A percentile compares a stretch with the other conserved stretches of the same genome.
Evolutionary conservation across 2,888 invertebrate genomes (phyloP).

Genomic region (Eilema depressum): DNA sequence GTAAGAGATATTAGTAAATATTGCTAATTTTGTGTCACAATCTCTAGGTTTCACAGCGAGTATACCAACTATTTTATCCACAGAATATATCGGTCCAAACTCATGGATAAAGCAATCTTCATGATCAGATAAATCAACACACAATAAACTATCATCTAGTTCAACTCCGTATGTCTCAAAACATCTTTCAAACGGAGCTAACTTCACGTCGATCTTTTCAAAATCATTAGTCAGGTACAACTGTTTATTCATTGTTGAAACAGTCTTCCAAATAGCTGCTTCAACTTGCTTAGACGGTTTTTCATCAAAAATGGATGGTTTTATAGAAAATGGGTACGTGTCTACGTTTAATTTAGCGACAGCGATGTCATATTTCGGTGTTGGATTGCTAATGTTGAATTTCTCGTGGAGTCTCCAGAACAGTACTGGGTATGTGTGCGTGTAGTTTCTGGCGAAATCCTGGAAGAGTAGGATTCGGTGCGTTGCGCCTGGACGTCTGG

Average conservation of each 20-base stretch:
- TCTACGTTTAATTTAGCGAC: slow-evolving; percentile 72
- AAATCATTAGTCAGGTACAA: slow-evolving; percentile 75
- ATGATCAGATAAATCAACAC: slow-evolving; percentile 68
- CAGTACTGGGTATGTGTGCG: slow-evolving; percentile 68
- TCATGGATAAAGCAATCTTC: slow-evolving; percentile 76
- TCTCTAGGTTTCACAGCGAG: slow-evolving; percentile 68
- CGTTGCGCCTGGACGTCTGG: slow-evolving; percentile 54
- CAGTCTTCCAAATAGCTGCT: slow-evolving; percentile 76
- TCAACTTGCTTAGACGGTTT: slow-evolving; percentile 41
- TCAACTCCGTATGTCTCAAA: slow-evolving; percentile 67
- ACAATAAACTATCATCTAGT: slow-evolving; percentile 68
- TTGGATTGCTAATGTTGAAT: slow-evolving; percentile 58
- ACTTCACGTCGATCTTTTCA: slow-evolving; percentile 56
- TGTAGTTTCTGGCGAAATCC: slow-evolving; percentile 67
- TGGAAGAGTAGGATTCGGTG: slow-evolving; percentile 71
- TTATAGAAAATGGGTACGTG: slow-evolving; percentile 53
- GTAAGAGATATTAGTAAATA: slow-evolving; percentile 63
- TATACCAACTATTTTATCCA: slow-evolving; percentile 70
- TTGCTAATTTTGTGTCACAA: slow-evolving; percentile 63
- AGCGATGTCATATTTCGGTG: slow-evolving; percentile 70
- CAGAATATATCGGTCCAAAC: slow-evolving; percentile 72
- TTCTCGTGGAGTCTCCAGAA: slow-evolving; percentile 76
- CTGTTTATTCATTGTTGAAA: slow-evolving; percentile 72
- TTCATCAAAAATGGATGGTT: slow-evolving; percentile 64
- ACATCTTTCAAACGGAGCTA: slow-evolving; percentile 55